A percentile compares a stretch with the other conserved stretches of the same genome.
Evolutionary conservation across 1,140 invertebrate species (phyloP).

Genomic region (Coptotermes formosanus): DNA sequence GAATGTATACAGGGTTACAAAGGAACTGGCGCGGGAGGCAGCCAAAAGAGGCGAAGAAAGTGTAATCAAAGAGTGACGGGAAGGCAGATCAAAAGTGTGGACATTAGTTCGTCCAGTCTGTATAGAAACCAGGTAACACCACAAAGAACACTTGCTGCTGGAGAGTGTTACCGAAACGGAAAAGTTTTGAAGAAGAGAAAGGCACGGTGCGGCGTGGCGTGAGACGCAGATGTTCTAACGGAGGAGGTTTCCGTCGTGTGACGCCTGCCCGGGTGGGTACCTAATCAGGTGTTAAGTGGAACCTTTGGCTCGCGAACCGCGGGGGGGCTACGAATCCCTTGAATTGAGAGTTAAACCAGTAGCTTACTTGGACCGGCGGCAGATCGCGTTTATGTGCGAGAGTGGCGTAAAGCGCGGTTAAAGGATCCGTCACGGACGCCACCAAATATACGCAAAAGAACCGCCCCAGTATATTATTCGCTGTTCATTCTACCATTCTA

Average conservation of each 20-base stretch:
- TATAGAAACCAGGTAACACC: background rate
- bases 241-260: background rate
- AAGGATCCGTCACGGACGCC: too few relatives aligned
- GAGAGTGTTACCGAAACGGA: background rate
- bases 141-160: background rate
- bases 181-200: background rate
- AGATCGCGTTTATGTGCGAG: background rate
- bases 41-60: background rate
- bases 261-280: background rate
- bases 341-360: background rate
- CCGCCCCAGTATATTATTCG: too few relatives aligned
- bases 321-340: background rate
- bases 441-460: too few relatives aligned
- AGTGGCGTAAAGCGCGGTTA: background rate
- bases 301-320: constrained; percentile 11
- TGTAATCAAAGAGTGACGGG: background rate
- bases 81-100: background rate
- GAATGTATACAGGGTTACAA: background rate
- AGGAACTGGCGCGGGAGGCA: background rate
- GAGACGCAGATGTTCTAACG: background rate
- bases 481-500: too few relatives aligned
- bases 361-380: background rate
- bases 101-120: background rate
- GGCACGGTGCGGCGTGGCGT: background rate
- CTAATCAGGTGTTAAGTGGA: constrained; percentile 10